Base-by-base conservation (phyloP, 2,113 vertebrate genomes). In the Anhinga rufa region DNA sequence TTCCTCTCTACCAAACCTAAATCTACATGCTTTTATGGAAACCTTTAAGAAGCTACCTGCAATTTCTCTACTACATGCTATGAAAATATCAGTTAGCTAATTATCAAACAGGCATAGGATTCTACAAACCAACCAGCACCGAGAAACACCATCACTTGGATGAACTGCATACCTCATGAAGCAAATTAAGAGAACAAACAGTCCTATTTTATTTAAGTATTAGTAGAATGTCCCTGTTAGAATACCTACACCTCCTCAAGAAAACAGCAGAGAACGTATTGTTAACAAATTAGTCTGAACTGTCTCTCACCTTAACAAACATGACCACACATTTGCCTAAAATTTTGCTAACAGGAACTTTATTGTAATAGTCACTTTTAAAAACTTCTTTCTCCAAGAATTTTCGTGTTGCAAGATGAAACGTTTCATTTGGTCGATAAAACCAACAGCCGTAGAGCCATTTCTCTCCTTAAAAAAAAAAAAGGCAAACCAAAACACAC, bases 371-470 rank as follows among this genome's bases (percentile, higher is more conserved):
- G 95, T 99, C 99, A n/a, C 99, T 99, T 98, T 99, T 99, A 96
- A 99, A 99, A 93, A 99, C 99, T 97, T 99, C 99, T 91, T 99
- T 99, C 97, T 99, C 99, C 97, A 99, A 97, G 98, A 99, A 99
- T 97, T 99, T 99, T 86, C 99, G 98, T 76, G 99, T 99, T 80
- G 99, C 99, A 14, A 99, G 98, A 96, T 99, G 99, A 97, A 99
- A 99, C 1, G 99, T 99, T 98, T 99, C 99, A 93, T 99, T 99
- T 88, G 99, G 99, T 84, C 99, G 98, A 97, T 99, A 99, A 98
- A 99, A 99, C 99, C 99, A 99, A 98, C 99, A 99, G 89, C 99
- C 99, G 20, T 99, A 99, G 58, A 99, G 97, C 99, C 99, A 99
- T 72, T 99, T 99, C 97, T 99, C 99, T 76, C 99, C 99, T 99